Base-by-base conservation (phyloP, 2,113 vertebrate species). In the Coracopsis vasa region DNA sequence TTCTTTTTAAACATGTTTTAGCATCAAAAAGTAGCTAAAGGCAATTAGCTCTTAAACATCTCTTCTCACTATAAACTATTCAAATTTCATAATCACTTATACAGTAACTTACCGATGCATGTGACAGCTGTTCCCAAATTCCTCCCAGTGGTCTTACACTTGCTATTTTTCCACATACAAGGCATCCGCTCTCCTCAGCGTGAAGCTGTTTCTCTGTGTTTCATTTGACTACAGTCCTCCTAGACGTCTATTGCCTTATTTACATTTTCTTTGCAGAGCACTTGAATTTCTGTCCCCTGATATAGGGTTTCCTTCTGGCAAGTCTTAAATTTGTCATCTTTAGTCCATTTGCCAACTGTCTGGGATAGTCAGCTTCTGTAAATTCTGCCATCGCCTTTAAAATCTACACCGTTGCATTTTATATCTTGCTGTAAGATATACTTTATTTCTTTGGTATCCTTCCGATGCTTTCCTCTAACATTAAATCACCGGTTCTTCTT, bases 281-380 rank as follows among this genome's bases (percentile, higher is more conserved):
- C 88, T 95, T 33, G 50, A 80, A 75, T 83, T 84, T 88, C 93
- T 74, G 27, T 28, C 75, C 74, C 77, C n/a, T 86, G 90, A 69
- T 92, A 62, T 2, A 95, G 58, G 29, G 65, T 80, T 96, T 96
- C 92, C 83, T 96, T 86, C 88, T 96, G 92, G 73, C 37, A 88
- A 97, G 64, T 35, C 90, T 92, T 88, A 86, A 78, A 96, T 96
- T 95, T 86, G 71, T 81, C 79, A 29, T 53, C 91, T 91, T 78
- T 10, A 78, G 77, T 81, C 79, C 37, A 14, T 92, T 93, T 95
- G 92, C 93, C 93, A 96, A 62, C 60, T 74, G 90, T 70, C 81
- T 86, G 67, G 72, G 78, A 90, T 24, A 74, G 45, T 53, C 87
- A 35, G 70, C 66, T 47, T 86, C 93, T 84, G 44, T 56, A 96